Evolutionary conservation across 1,140 invertebrate genomes (phyloP), one percentile per base, ranked within the genome.

Genomic region (Bradysia coprophila): DNA sequence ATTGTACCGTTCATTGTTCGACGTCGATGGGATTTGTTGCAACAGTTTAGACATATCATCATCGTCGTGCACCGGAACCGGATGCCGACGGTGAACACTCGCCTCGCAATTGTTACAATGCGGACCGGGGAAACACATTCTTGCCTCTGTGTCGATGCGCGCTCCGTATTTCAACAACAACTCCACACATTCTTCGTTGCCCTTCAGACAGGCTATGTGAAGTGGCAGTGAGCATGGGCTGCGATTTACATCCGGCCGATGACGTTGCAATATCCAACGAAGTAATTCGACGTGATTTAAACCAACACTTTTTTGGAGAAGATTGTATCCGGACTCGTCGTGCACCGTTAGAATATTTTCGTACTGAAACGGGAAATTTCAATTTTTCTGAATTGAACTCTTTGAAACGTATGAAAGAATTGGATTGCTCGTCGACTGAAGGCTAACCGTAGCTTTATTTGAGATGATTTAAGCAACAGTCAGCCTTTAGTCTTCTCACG

Each of bases 21-120:
- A 37, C 2, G 23, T 15, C 23, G 37, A 31, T 24, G 50, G 53
- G 2, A 57, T 55, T 42, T 60, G 54, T 38, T 60, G 55, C 10
- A n/a, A n/a, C n/a, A n/a, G n/a, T n/a, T n/a, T n/a, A n/a, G n/a
- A n/a, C n/a, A n/a, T n/a, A n/a, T n/a, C n/a, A 13, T 15, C 32
- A 34, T 16, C 32, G 18, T 34, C 32, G 11, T 34, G n/a, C 4
- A 34, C 32, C n/a, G n/a, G n/a, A 6, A 57, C 51, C 42, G 45
- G 42, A 3, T 50, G 54, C 22, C 57, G 56, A 48, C 56, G 60
- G 44, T 61, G 58, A 5, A 16, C 36, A 38, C 36, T 38, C 4
- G 78, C 73, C 59, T 81, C 77, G 53, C 78, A 81, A 50, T 77
- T 78, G 39, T 69, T 69, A 40, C 69, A 75, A 48, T 81, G 78